Base-by-base conservation (phyloP, 2,797 vertebrate genomes). In the Morus bassanus region DNA sequence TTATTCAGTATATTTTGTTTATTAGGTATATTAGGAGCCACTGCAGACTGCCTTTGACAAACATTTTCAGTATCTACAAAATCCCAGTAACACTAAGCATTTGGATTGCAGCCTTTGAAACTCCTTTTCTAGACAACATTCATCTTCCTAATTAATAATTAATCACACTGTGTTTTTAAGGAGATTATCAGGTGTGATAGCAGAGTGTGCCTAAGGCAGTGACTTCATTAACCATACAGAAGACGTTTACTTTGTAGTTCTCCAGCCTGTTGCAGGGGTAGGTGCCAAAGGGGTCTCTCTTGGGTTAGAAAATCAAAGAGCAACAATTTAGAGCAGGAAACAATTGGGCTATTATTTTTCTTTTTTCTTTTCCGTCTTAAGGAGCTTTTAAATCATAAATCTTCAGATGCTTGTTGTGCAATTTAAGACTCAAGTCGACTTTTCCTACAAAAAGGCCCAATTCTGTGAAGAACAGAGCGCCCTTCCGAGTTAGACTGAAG, bases 141-240 rank as follows among this genome's bases (percentile, higher is more conserved):
- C 96, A 97, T 97, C 97, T 96, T 96, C 91, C 95, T 97, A 96
- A 98, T 98, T 98, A 98, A 98, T 97, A 97, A 98, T 98, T 97
- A 98, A 98, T 97, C 95, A 56, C 39, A 31, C 69, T 85, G 84
- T 97, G 96, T 97, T 97, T 95, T 96, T 97, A 89, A 96, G 93
- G 95, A 97, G 98, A 98, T 98, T 97, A 97, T 96, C 96, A 83
- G 89, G 93, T 86, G 76, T 94, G 97, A 98, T 98, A 98, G 97
- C 88, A 70, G 75, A 96, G 96, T 97, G 95, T 98, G 97, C 97
- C 96, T 96, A 97, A 97, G 97, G 96, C 95, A 94, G 97, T 91
- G 96, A 95, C 96, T 97, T 96, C 96, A 97, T 97, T 97, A 96
- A 96, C 96, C 94, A 86, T 14, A 67, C 68, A 74, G 91, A 95